A percentile compares a stretch with the other conserved stretches of the same genome.
phyloP scores from a whole-genome alignment of 2,888 invertebrate genomes.

The Apodemia zela region DNA sequence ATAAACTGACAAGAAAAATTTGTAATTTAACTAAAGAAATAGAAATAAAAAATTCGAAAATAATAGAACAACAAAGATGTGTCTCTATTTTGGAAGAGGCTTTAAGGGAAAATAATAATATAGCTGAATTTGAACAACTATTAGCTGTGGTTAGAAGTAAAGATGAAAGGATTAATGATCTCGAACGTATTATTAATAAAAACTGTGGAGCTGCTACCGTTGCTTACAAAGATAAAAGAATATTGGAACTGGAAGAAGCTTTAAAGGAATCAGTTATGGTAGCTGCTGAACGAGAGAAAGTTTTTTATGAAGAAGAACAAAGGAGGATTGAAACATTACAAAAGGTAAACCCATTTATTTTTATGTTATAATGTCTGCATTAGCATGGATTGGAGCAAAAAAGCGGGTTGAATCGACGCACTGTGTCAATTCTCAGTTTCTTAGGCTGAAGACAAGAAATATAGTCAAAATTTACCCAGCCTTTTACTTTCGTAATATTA shows the following conservation, averaged over 20 bases:
- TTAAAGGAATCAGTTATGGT: slow-evolving; percentile 89
- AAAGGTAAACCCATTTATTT: slow-evolving; percentile 71
- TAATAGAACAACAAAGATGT: slow-evolving; percentile 78
- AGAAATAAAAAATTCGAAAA: slow-evolving; percentile 72
- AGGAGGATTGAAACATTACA: slow-evolving; percentile 82
- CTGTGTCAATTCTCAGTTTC: no score
- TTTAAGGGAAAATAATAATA: slow-evolving; percentile 77
- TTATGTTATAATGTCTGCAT: no score
- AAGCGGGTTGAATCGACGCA: no score
- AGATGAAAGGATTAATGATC: slow-evolving; percentile 86
- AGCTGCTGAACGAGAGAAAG: slow-evolving; percentile 84
- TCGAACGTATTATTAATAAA: slow-evolving; percentile 85
- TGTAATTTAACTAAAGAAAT: slow-evolving; percentile 68
- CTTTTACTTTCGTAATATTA: no score
- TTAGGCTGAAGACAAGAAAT: no score
- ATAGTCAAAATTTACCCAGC: no score
- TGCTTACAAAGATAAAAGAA: slow-evolving; percentile 77
- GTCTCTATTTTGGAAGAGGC: slow-evolving; percentile 76
- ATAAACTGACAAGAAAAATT: slow-evolving; percentile 63
- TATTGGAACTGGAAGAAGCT: slow-evolving; percentile 89
- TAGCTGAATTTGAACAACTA: slow-evolving; percentile 80
- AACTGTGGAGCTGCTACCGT: slow-evolving; percentile 49
- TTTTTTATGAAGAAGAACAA: slow-evolving; percentile 83
- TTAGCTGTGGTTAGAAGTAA: slow-evolving; percentile 80
- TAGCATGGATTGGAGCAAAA: no score